These are phyloP conservation scores for Promerops cafer DNA, from an alignment of 2,113 vertebrate species.

Conservation along the genomic window DNA sequence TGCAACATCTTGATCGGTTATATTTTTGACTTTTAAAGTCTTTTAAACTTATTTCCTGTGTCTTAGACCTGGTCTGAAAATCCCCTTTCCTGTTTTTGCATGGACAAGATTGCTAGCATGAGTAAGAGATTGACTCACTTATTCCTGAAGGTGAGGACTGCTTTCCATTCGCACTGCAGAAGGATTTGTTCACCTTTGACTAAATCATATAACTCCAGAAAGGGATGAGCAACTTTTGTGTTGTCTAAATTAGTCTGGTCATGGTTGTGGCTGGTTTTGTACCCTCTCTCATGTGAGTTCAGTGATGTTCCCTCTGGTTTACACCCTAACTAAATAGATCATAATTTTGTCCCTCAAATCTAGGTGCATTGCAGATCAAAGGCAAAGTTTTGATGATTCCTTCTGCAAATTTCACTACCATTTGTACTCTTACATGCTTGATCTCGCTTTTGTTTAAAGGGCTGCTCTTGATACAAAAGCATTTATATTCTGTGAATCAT, in stretches of 20 bases:
- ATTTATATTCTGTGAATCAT: not conserved
- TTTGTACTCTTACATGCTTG: not conserved
- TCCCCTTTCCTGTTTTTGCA: not conserved
- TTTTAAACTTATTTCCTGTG: not conserved
- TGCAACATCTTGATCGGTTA: fast-evolving
- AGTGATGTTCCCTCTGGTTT: not conserved
- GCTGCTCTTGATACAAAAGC: not conserved
- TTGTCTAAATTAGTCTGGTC: not conserved
- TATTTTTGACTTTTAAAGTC: not conserved
- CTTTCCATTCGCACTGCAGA: not conserved
- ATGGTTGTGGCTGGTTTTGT: not conserved
- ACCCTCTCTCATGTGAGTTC: not conserved
- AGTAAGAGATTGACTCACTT: not conserved
- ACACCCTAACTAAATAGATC: not conserved
- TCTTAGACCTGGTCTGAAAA: not conserved
- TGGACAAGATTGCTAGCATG: not conserved
- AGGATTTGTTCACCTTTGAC: not conserved
- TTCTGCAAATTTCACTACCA: not conserved
- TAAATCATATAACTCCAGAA: not conserved
- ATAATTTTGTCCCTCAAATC: not conserved
- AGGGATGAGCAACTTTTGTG: not conserved
- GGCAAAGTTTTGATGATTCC: not conserved
- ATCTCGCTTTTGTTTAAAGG: constrained; percentile 23
- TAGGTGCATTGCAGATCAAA: not conserved
- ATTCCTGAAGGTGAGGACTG: not conserved